A percentile compares a stretch with the other conserved stretches of the same genome.
phyloP scores from a whole-genome alignment of 2,888 invertebrate genomes.

The Myopa tessellatipennis region DNA sequence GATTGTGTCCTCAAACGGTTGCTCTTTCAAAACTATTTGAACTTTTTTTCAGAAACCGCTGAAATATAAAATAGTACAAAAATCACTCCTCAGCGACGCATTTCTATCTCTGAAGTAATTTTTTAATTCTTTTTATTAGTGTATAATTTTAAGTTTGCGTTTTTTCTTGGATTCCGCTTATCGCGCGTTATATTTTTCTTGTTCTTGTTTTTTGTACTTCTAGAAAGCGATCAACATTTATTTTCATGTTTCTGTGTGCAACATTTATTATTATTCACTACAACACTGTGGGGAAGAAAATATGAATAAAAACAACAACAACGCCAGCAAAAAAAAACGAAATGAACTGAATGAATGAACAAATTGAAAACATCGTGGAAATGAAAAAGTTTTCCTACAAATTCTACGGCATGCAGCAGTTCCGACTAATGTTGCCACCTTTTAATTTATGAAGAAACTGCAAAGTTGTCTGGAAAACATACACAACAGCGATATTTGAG shows the following conservation, averaged over 20 bases:
- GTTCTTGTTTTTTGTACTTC: conserved; percentile 15
- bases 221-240: conserved; percentile 11
- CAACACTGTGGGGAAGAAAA: background rate
- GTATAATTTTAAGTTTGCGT: conserved; percentile 4
- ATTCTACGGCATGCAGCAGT: background rate
- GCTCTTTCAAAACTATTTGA: background rate
- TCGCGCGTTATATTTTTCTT: conserved; percentile 48
- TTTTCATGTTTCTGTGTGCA: conserved; percentile 26
- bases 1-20: background rate
- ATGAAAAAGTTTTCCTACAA: conserved; percentile 20
- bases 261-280: conserved; percentile 20
- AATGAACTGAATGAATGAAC: conserved; percentile 41
- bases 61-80: background rate
- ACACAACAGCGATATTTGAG: no score
- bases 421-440: background rate
- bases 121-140: conserved; percentile 1
- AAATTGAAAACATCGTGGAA: conserved; percentile 26
- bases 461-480: no score
- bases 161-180: conserved; percentile 40
- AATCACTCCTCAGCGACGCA: background rate
- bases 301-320: conserved; percentile 12
- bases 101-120: conserved; percentile 2
- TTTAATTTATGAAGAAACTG: no score
- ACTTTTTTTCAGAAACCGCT: no score
- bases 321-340: background rate